Percentiles rank a stretch among this genome's conserved stretches.
Evolutionary conservation across 2,797 vertebrate species (phyloP).

Genomic region (Argentina silus): DNA sequence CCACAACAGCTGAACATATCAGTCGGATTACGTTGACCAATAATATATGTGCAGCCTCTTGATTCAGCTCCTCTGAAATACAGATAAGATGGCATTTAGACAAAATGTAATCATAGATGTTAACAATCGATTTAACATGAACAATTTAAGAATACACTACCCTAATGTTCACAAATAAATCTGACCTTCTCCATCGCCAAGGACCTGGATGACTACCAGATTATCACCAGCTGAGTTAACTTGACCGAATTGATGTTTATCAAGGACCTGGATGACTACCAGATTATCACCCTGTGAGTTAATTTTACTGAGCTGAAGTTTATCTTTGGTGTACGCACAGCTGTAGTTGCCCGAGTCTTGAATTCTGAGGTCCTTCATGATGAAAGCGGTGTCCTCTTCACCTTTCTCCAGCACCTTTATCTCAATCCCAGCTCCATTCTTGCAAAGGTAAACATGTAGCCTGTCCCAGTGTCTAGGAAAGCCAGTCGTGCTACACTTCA

Average conservation of each 20-base stretch:
- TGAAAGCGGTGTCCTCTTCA: neutral
- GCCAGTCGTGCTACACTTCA: neutral
- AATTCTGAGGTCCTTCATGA: neutral
- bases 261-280: constrained; percentile 14
- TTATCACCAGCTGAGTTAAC: neutral
- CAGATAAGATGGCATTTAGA: too few relatives aligned
- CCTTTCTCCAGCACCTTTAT: neutral
- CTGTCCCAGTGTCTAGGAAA: neutral
- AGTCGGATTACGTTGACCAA: too few relatives aligned
- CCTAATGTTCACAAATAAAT: neutral
- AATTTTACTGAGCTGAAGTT: neutral
- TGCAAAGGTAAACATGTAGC: neutral
- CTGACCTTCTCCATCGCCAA: neutral
- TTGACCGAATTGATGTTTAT: too few relatives aligned
- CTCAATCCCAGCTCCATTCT: neutral
- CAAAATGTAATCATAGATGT: too few relatives aligned
- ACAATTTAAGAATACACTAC: neutral
- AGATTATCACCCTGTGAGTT: neutral
- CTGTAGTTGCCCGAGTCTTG: neutral
- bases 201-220: constrained; percentile 13
- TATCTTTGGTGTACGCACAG: neutral
- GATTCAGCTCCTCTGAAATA: too few relatives aligned
- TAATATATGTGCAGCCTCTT: too few relatives aligned
- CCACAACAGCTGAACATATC: too few relatives aligned
- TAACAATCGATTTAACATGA: too few relatives aligned